phyloP scores from a whole-genome alignment of 2,797 vertebrate species.

The Saxicola maurus region DNA sequence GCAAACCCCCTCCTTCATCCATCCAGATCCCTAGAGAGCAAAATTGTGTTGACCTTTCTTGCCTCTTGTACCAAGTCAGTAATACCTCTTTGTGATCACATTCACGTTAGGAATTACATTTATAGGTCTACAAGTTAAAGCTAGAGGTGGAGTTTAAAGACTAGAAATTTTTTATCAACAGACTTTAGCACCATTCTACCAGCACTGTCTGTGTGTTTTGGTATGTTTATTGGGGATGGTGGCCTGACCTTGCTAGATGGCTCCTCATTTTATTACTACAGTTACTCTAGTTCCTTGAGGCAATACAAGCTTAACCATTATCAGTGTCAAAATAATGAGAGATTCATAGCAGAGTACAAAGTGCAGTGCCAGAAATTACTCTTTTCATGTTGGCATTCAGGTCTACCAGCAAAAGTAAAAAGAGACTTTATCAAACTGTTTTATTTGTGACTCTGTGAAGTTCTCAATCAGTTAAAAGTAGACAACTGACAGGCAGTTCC shows the following conservation, averaged over 20 bases:
- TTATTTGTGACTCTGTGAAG: not conserved
- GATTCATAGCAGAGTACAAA: not conserved
- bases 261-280: not conserved
- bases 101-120: not conserved
- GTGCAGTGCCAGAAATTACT: not conserved
- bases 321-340: not conserved
- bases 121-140: not conserved
- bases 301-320: not conserved
- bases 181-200: not conserved
- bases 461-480: not conserved
- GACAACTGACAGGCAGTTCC: not conserved
- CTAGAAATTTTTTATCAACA: not conserved
- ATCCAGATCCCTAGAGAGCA: not conserved
- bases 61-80: not conserved
- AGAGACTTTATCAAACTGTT: not conserved
- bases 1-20: not conserved
- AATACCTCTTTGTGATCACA: accelerated
- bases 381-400: not conserved
- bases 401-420: not conserved
- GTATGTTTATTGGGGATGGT: not conserved
- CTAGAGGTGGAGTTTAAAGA: not conserved
- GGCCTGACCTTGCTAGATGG: not conserved
- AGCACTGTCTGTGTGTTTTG: not conserved
- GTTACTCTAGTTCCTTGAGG: not conserved
- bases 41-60: not conserved